These are phyloP conservation scores for Holotrichia oblita DNA, from an alignment of 1,140 invertebrate genomes.

Conservation along the genomic window DNA sequence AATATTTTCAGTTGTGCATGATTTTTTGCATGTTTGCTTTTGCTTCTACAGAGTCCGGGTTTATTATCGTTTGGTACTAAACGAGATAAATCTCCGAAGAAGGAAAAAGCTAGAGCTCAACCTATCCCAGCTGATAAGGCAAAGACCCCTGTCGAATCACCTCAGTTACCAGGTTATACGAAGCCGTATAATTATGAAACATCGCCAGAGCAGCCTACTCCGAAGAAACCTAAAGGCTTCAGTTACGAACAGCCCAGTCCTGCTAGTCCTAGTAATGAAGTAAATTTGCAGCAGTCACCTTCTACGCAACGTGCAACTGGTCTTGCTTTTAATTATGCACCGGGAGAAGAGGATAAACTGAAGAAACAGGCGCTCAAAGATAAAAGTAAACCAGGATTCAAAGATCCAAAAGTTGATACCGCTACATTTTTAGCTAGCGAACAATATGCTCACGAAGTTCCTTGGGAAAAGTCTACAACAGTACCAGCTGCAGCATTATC, in stretches of 20 bases:
- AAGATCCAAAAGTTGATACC: conserved; percentile 57
- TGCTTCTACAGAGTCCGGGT: conserved; percentile 57
- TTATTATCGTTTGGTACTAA: conserved; percentile 58
- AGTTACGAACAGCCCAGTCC: conserved; percentile 75
- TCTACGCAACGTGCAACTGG: conserved; percentile 76
- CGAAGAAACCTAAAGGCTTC: conserved; percentile 75
- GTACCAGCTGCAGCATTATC: conserved; percentile 40
- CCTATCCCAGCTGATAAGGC: conserved; percentile 48
- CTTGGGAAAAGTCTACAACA: conserved; percentile 35
- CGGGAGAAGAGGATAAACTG: conserved; percentile 78
- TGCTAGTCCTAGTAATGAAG: conserved; percentile 62
- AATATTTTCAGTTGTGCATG: conserved; percentile 39
- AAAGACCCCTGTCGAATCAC: conserved; percentile 57
- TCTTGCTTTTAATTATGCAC: conserved; percentile 87
- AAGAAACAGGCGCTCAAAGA: conserved; percentile 71
- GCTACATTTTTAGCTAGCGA: conserved; percentile 59
- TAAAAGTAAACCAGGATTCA: conserved; percentile 43
- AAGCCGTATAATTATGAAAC: conserved; percentile 70
- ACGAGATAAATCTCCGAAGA: conserved; percentile 59
- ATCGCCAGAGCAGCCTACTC: conserved; percentile 64
- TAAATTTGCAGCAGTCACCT: conserved; percentile 71
- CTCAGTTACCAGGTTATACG: conserved; percentile 65
- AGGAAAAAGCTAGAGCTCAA: conserved; percentile 55
- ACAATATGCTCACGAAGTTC: conserved; percentile 54
- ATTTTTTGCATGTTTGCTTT: conserved; percentile 56